Evolutionary conservation across 2,113 vertebrate species (phyloP), one percentile per base, ranked within the genome.

Genomic region (Zeus faber): DNA sequence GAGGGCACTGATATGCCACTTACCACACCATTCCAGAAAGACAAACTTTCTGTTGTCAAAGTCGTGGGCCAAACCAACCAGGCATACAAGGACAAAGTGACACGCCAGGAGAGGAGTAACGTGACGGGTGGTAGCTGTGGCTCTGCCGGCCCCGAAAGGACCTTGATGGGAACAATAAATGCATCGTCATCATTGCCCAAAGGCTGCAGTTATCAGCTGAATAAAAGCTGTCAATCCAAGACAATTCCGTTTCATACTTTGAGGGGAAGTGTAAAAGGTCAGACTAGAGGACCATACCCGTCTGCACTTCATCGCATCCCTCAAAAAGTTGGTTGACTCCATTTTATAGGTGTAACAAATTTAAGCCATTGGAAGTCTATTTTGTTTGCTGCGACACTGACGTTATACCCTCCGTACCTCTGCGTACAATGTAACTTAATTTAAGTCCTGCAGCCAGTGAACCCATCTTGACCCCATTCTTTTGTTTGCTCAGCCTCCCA

Each of bases 11-110:
- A 22, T 16, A 11, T 49, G 26, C 39, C 23, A 13, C 39, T 43
- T 18, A 23, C 39, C 16, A 18, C n/a, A 5, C 44, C n/a, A 9
- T 48, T 20, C 3, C 24, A 16, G 27, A 23, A 16, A 31, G 47
- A 64, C 31, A 50, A 33, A 23, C 31, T 54, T 59, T 9, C 6
- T 6, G 29, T 22, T 37, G 47, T 35, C 17, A 58, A 51, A 13
- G 25, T 56, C 33, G 22, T 46, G n/a, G 18, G 16, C 39, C 29
- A 67, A 14, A 8, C 27, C n/a, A 29, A 20, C 26, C 10, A 33
- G 5, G 21, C 26, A 31, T 11, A 31, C 5, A 14, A 48, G 22
- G 23, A 27, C 46, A 26, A n/a, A n/a, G n/a, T n/a, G n/a, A n/a
- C n/a, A n/a, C n/a, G n/a, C n/a, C n/a, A n/a, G n/a, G n/a, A n/a